These are phyloP conservation scores for Halocynthia aurantium DNA, from an alignment of 23 tunicate species.

Conservation along the genomic window DNA sequence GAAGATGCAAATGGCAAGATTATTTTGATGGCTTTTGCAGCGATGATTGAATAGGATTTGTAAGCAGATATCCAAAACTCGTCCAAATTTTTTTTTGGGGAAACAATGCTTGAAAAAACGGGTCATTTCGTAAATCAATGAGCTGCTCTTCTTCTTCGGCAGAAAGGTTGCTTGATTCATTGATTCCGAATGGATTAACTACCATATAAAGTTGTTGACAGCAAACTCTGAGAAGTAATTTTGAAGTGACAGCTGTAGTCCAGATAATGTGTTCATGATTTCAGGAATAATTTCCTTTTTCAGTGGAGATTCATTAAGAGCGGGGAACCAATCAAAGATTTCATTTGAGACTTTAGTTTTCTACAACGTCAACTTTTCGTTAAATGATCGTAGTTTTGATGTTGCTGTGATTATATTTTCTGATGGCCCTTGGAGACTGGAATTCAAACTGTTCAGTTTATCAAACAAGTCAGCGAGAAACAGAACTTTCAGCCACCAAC, in stretches of 20 bases:
- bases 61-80: constrained; percentile 50
- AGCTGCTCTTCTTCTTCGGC: constrained; percentile 58
- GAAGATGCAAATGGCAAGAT: constrained; percentile 58
- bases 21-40: constrained; percentile 38
- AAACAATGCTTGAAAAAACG: constrained; percentile 44
- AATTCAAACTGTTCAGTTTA: constrained; percentile 62
- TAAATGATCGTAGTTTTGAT: constrained; percentile 38
- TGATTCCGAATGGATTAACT: constrained; percentile 53
- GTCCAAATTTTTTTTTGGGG: constrained; percentile 37
- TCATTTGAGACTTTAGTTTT: constrained; percentile 50
- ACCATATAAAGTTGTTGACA: constrained; percentile 54
- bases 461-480: constrained; percentile 65
- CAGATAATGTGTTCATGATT: constrained; percentile 55
- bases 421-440: constrained; percentile 68
- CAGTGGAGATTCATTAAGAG: constrained; percentile 41
- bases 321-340: constrained; percentile 53
- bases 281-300: constrained; percentile 43
- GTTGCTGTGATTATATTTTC: constrained; percentile 61
- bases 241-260: constrained; percentile 45
- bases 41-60: constrained; percentile 34
- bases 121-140: constrained; percentile 54
- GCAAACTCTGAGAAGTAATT: constrained; percentile 57
- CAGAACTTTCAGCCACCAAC: constrained; percentile 63
- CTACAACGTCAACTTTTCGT: constrained; percentile 54
- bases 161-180: constrained; percentile 49